Evolutionary conservation across 2,888 invertebrate species (phyloP).

Genomic region (Machimus rusticus): DNA sequence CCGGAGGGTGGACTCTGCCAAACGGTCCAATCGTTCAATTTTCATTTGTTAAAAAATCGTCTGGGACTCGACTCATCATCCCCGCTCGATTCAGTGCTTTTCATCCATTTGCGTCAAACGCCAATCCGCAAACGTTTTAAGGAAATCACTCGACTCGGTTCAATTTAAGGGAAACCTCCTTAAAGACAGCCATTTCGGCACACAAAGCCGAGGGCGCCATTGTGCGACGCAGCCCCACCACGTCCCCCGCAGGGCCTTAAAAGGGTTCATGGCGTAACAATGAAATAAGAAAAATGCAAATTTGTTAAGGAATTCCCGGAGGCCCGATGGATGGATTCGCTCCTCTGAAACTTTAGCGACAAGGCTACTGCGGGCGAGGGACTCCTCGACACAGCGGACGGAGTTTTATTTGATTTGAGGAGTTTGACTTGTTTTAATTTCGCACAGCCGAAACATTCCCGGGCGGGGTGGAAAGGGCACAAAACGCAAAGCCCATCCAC

Average conservation of each 20-base stretch:
- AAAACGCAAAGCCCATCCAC: not conserved
- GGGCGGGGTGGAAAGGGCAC: not conserved
- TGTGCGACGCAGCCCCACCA: not conserved
- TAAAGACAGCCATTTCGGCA: not conserved
- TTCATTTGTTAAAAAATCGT: not conserved
- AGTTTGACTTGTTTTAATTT: slow-evolving; percentile 3
- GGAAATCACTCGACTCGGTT: slow-evolving; percentile 18
- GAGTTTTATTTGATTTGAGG: slow-evolving; percentile 20
- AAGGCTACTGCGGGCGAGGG: not conserved
- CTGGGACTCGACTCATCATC: not conserved
- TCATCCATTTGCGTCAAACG: slow-evolving; percentile 8
- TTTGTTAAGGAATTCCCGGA: slow-evolving; percentile 25
- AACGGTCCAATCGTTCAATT: not conserved
- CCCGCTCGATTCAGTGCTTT: not conserved
- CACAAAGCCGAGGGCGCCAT: not conserved
- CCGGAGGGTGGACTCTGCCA: not conserved
- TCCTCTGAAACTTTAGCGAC: not conserved
- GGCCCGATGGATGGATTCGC: not conserved
- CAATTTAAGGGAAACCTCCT: slow-evolving; percentile 3
- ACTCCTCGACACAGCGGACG: not conserved
- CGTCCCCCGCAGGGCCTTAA: not conserved
- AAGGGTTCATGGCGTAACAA: slow-evolving; percentile 21
- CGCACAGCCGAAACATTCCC: not conserved
- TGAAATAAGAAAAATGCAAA: slow-evolving; percentile 32
- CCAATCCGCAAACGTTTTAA: slow-evolving; percentile 24